Evolutionary conservation across 1,140 invertebrate genomes (phyloP).

Genomic region (Plectus sambesii): DNA sequence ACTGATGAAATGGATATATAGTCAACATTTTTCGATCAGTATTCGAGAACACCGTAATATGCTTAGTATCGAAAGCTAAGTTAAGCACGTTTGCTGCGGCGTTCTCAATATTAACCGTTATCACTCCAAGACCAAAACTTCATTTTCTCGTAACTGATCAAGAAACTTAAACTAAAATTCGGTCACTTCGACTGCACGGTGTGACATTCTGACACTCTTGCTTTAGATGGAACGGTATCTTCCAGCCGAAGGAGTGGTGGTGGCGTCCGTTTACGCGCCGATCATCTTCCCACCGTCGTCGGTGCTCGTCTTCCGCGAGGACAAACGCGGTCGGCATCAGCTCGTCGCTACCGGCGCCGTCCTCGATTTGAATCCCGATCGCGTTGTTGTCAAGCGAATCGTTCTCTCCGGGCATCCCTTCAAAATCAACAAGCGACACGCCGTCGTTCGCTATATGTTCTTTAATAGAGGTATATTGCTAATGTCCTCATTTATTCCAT

Average conservation of each 20-base stretch:
- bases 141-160: too few relatives aligned
- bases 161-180: too few relatives aligned
- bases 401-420: constrained; percentile 86
- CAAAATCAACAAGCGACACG: constrained; percentile 64
- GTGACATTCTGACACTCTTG: constrained; percentile 34
- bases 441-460: constrained; percentile 93
- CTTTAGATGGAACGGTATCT: constrained; percentile 84
- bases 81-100: too few relatives aligned
- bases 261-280: constrained; percentile 84
- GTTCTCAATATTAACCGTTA: too few relatives aligned
- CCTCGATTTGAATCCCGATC: constrained; percentile 75
- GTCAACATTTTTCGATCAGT: constrained; percentile 2
- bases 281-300: constrained; percentile 83
- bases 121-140: too few relatives aligned
- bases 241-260: constrained; percentile 64
- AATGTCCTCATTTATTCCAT: neutral
- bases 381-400: constrained; percentile 77
- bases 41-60: too few relatives aligned
- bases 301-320: constrained; percentile 71
- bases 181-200: too few relatives aligned
- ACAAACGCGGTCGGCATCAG: constrained; percentile 44
- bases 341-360: constrained; percentile 73
- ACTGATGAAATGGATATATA: too few relatives aligned
- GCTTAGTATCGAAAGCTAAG: too few relatives aligned
- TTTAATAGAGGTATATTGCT: constrained; percentile 63